Base-by-base conservation (phyloP, 1,140 invertebrate genomes). In the Ceratina calcarata region DNA sequence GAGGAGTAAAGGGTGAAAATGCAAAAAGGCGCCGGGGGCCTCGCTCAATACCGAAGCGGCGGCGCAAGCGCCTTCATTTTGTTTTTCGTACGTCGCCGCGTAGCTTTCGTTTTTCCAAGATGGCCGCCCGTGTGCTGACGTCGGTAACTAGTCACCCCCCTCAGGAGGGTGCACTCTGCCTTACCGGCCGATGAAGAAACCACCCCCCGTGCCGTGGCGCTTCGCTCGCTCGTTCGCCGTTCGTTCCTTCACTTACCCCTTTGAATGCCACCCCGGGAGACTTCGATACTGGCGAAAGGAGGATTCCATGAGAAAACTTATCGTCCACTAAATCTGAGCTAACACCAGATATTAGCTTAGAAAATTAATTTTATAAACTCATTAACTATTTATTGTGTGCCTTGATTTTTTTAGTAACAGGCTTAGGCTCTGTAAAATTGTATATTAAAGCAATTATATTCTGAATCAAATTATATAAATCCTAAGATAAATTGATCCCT, bases 61-160 rank as follows among this genome's bases (percentile, higher is more conserved):
- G 88, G 91, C 91, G 91, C 91, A 92, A 91, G 91, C 90, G 91
- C 91, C 90, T 92, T 91, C 90, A 91, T 92, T 92, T 92, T 92
- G 90, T 92, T 92, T 92, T 92, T 92, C 89, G 84, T 89, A 88
- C 87, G 81, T 84, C 76, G 77, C 72, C 75, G 74, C 77, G 73
- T 79, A 70, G 87, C 83, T 86, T 88, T 89, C 80, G 77, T 90
- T 92, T 91, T 92, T 91, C 86, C 87, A 92, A 91, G 89, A 92
- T 92, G 90, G 91, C 91, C 84, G 88, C 58, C 55, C 24, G 57
- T 58, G 85, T 55, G 22, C 37, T 32, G 71, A 62, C 71, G 89
- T 89, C 89, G 89, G 86, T 90, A 90, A 90, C 83, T 83, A 80
- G 74, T 82, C 86, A 81, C 86, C 64, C n/a, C 7, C 27, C n/a